These are phyloP conservation scores for Poeciliopsis turneri DNA, from an alignment of 2,797 vertebrate genomes.

Conservation along the genomic window DNA sequence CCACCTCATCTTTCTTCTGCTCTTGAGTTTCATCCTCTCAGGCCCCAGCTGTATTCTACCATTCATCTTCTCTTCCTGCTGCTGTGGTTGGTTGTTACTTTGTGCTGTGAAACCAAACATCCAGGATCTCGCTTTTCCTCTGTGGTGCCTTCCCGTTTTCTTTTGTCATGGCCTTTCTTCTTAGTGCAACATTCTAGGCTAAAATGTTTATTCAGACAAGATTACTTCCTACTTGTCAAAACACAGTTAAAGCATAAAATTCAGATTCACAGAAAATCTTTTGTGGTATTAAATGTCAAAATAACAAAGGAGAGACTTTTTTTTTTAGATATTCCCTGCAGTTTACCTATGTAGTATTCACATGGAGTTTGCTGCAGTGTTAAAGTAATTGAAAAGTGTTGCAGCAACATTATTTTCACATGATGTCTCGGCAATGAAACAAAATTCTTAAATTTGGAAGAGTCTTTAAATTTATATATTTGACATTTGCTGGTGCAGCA, in stretches of 20 bases:
- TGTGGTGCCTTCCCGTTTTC: neutral
- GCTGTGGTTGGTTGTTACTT: conserved; percentile 12
- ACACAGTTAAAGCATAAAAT: neutral
- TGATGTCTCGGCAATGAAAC: neutral
- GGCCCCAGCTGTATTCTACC: neutral
- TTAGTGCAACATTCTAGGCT: neutral
- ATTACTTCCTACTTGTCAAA: neutral
- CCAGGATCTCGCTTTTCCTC: neutral
- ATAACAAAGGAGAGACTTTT: neutral
- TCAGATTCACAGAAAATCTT: neutral
- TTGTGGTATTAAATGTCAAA: neutral
- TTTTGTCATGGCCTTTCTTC: neutral
- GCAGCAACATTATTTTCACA: neutral
- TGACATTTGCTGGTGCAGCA: neutral
- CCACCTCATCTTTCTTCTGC: conserved; percentile 21
- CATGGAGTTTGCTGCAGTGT: neutral
- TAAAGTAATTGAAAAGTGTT: neutral
- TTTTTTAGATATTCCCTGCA: neutral
- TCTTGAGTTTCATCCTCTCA: conserved; percentile 14
- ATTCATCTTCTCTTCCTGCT: conserved; percentile 27
- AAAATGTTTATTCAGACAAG: neutral
- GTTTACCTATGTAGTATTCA: neutral
- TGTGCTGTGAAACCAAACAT: conserved; percentile 33
- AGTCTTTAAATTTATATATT: neutral
- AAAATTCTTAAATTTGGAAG: neutral